Evolutionary conservation across 2,113 vertebrate genomes (phyloP).

Genomic region (Heterochromis multidens): DNA sequence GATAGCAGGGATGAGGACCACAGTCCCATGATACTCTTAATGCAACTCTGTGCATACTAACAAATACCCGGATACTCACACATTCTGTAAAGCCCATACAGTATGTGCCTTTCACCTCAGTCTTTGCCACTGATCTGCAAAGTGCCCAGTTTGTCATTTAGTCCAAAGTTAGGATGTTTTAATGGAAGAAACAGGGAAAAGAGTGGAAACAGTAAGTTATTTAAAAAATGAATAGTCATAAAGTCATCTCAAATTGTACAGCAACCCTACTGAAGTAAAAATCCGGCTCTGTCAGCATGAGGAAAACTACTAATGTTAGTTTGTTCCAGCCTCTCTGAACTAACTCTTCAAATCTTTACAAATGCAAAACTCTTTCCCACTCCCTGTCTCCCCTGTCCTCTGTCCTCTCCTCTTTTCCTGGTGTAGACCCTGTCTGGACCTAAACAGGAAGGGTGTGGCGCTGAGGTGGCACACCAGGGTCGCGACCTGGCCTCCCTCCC

Average conservation of each 20-base stretch:
- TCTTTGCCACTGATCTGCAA: neutral
- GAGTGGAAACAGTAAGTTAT: neutral
- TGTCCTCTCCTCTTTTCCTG: conserved; percentile 39
- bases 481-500: conserved; percentile 74
- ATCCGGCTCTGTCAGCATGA: neutral
- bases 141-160: neutral
- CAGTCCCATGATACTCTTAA: conserved; percentile 39
- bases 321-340: conserved; percentile 1
- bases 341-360: conserved; percentile 15
- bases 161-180: neutral
- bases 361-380: conserved; percentile 22
- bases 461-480: conserved; percentile 77
- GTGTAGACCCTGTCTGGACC: conserved; percentile 61
- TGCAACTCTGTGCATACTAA: conserved; percentile 38
- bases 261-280: neutral
- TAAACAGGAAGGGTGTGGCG: conserved; percentile 75
- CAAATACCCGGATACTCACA: conserved; percentile 41
- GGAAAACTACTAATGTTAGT: neutral
- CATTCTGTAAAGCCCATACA: conserved; percentile 5
- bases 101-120: conserved; percentile 5
- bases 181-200: neutral
- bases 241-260: neutral
- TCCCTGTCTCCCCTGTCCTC: conserved; percentile 26
- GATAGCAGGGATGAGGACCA: conserved; percentile 57
- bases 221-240: neutral